A percentile compares a stretch with the other conserved stretches of the same genome.
These are phyloP conservation scores for Hyppa rectilinea DNA, from an alignment of 2,888 invertebrate species.

Conservation along the genomic window DNA sequence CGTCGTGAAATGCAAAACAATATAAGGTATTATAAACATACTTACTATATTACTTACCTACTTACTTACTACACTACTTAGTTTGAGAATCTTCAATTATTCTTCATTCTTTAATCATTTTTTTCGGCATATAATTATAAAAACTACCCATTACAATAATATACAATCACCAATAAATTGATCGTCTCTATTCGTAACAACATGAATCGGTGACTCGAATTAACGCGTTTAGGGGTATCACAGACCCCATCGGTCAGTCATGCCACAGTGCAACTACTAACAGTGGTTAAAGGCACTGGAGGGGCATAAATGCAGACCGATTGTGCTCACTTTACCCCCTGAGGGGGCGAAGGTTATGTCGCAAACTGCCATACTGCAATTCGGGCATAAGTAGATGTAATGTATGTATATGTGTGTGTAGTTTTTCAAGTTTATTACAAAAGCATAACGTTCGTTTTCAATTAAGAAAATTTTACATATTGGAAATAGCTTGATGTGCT, in stretches of 20 bases:
- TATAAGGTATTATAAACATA: neutral
- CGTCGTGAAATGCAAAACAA: too few species aligned
- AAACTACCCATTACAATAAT: too few species aligned
- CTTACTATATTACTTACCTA: too few species aligned
- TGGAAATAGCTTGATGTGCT: too few species aligned
- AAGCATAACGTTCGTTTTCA: too few species aligned
- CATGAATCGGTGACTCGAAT: conserved; percentile 46
- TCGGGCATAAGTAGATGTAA: neutral
- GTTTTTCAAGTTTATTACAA: too few species aligned
- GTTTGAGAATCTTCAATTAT: too few species aligned
- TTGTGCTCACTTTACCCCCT: too few species aligned
- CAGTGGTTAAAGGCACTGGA: conserved; percentile 9
- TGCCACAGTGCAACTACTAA: conserved; percentile 11
- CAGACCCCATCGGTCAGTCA: conserved; percentile 38
- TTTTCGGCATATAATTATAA: neutral
- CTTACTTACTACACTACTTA: too few species aligned
- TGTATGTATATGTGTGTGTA: too few species aligned
- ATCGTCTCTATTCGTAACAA: conserved; percentile 13
- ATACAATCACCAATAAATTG: conserved; percentile 27
- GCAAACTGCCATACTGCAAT: neutral
- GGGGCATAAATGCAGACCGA: neutral
- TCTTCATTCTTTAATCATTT: too few species aligned
- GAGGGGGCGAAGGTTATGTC: neutral
- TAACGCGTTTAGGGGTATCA: conserved; percentile 45
- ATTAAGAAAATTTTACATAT: too few species aligned